These are phyloP conservation scores for Agonopterix alstromeriana DNA, from an alignment of 2,888 invertebrate species.

Conservation along the genomic window DNA sequence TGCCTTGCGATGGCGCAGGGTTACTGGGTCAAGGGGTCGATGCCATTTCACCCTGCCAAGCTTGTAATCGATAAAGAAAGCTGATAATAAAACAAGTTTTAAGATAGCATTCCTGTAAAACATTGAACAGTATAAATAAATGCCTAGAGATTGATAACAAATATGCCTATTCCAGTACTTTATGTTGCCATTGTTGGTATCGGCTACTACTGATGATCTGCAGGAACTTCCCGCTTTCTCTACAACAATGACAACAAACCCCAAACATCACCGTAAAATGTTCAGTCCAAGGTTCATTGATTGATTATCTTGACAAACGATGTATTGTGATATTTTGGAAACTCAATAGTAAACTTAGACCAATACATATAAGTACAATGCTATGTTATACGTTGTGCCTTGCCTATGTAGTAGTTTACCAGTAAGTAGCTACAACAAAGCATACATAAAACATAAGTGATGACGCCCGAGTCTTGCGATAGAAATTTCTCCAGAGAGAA, in stretches of 20 bases:
- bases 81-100: too few species aligned
- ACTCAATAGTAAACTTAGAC: not conserved
- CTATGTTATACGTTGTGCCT: constrained; percentile 4
- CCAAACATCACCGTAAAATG: not conserved
- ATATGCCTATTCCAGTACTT: too few species aligned
- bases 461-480: constrained; percentile 23
- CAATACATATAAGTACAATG: not conserved
- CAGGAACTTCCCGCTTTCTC: constrained; percentile 22
- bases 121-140: too few species aligned
- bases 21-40: constrained; percentile 57
- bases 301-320: not conserved
- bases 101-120: too few species aligned
- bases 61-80: constrained; percentile 13
- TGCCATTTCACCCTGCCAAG: constrained; percentile 29
- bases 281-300: not conserved
- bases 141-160: too few species aligned
- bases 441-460: constrained; percentile 58
- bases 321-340: not conserved
- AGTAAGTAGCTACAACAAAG: constrained; percentile 21
- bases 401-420: not conserved
- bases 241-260: not conserved
- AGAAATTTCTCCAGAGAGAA: constrained; percentile 62
- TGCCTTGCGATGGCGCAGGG: constrained; percentile 35
- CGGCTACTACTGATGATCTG: too few species aligned
- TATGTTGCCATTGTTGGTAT: too few species aligned